Evolutionary conservation across 2,113 vertebrate species (phyloP).

Genomic region (Triplophysa dalaica): DNA sequence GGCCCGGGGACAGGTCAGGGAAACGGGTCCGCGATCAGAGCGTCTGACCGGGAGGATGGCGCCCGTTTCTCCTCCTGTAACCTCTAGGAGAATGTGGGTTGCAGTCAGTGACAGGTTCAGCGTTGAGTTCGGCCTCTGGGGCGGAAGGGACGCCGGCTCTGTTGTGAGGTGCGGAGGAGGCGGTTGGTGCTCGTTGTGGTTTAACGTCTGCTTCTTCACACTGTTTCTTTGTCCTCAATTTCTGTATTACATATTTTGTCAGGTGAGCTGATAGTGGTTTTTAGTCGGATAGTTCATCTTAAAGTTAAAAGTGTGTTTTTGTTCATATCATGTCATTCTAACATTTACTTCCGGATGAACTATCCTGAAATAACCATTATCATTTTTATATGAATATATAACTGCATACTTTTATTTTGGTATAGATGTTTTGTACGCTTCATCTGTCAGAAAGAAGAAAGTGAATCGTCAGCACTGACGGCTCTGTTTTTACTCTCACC

Average conservation of each 20-base stretch:
- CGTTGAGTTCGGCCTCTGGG: constrained; percentile 66
- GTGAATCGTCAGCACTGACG: constrained; percentile 21
- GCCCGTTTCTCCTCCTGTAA: constrained; percentile 65
- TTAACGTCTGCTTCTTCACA: neutral
- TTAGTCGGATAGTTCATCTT: neutral
- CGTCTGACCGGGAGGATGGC: constrained; percentile 58
- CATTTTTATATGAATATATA: no score
- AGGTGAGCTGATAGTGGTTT: neutral
- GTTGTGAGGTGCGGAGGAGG: constrained; percentile 56
- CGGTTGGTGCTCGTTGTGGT: constrained; percentile 18
- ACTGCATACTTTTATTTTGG: neutral
- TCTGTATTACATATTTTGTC: neutral
- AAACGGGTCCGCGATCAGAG: constrained; percentile 51
- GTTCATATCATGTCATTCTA: no score
- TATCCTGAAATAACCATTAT: no score
- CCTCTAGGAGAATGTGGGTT: constrained; percentile 63
- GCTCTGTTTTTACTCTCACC: constrained; percentile 31
- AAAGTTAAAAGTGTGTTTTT: neutral
- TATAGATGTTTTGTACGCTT: neutral
- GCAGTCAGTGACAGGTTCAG: constrained; percentile 69
- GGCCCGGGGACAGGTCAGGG: constrained; percentile 50
- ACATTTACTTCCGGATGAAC: no score
- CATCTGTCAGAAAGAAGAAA: neutral
- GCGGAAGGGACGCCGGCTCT: constrained; percentile 54
- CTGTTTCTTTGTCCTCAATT: neutral